Evolutionary conservation across 2,888 invertebrate genomes (phyloP), one percentile per base, ranked within the genome.

Genomic region (Drosophila nr. fundita): DNA sequence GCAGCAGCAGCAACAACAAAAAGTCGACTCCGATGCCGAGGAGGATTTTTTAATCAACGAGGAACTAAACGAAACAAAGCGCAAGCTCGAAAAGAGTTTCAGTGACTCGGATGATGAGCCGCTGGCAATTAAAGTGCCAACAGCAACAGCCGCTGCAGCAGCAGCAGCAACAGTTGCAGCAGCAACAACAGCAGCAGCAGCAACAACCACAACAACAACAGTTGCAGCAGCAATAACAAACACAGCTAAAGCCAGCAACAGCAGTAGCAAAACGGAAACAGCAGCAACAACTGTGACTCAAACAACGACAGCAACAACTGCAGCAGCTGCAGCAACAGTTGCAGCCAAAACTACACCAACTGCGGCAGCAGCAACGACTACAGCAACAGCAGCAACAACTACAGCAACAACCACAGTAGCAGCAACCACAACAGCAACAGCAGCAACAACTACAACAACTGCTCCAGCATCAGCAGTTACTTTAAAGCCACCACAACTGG

Each of bases 21-120:
- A 86, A 59, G 80, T 76, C 72, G 90, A 87, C 62, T 85, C 82
- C 60, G 87, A 90, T 71, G 92, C 92, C 8, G 92, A 92, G 66
- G 91, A 91, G 68, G 92, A 93, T 76, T 91, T 92, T 81, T 70
- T 92, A 50, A 80, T 92, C 30, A 92, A 91, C 68, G 89, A 91
- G 78, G 91, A 92, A 62, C 83, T 92, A 27, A 91, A 91, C 63
- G 91, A 92, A 83, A 91, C 91, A 0, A 91, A 91, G 76, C 85
- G 93, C 24, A 91, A 92, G 81, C 82, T 93, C 11, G 93, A 94
- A 68, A 93, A 93, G 75, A 94, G 93, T 78, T 95, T 95, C 69
- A 94, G 94, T 81, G 95, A 95, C 87, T 95, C 95, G 2, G 95
- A 96, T 80, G 95, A 95, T 82, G 96, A 96, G 88, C 95, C 95